phyloP scores from a whole-genome alignment of 2,113 vertebrate species.

The Cheilinus undulatus region DNA sequence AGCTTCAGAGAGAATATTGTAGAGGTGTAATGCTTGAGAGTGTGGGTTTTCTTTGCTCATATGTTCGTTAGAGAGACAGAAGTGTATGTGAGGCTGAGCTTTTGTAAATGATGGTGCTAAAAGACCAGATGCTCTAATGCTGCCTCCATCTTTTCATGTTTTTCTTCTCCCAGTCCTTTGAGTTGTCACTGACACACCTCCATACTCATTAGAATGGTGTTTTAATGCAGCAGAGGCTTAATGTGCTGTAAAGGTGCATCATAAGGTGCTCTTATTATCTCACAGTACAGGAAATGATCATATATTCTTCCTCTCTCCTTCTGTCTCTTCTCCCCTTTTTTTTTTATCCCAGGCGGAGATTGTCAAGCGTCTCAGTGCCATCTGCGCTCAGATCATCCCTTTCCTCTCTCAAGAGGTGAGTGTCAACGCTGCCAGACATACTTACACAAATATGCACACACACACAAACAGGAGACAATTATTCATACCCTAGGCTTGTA shows the following conservation, averaged over 20 bases:
- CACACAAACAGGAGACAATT: conserved; percentile 8
- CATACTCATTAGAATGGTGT: conserved; percentile 38
- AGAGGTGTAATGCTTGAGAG: neutral
- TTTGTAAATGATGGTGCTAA: conserved; percentile 57
- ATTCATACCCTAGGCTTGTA: conserved; percentile 9
- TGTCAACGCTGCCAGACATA: conserved; percentile 56
- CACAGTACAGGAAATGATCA: conserved; percentile 31
- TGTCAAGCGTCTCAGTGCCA: conserved; percentile 93
- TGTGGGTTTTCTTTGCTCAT: conserved; percentile 6
- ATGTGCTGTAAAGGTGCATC: conserved; percentile 54
- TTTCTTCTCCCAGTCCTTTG: neutral
- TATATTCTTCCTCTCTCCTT: conserved; percentile 46
- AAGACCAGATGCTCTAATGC: conserved; percentile 48
- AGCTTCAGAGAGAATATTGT: conserved; percentile 4
- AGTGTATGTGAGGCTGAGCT: neutral
- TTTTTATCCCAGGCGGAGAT: conserved; percentile 89
- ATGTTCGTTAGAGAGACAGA: conserved; percentile 1
- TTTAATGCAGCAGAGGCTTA: conserved; percentile 47
- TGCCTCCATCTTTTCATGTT: conserved; percentile 19
- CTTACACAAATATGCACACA: conserved; percentile 26
- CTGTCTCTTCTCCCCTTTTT: conserved; percentile 32
- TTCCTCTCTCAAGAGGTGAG: conserved; percentile 96
- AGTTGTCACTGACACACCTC: conserved; percentile 17
- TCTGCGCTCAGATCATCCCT: conserved; percentile 94
- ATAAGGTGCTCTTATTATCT: conserved; percentile 45